A percentile compares a stretch with the other conserved stretches of the same genome.
Conservation (phyloP, 2,113 vertebrate species). For the Cervus canadensis region DNA sequence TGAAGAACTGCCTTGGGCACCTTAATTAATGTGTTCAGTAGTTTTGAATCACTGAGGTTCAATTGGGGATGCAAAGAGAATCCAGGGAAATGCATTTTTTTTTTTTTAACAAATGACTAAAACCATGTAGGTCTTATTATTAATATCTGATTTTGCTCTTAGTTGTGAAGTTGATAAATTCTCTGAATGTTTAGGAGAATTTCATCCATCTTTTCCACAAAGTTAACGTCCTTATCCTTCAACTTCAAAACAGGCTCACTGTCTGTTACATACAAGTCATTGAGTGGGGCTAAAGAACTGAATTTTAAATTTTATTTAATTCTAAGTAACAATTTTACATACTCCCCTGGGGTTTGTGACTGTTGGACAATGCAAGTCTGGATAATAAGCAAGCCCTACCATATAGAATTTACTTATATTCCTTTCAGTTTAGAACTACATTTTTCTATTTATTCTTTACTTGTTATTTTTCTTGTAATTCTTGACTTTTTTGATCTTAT, state of each 20-base stretch:
- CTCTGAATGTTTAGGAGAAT: not conserved
- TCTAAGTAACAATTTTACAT: not conserved
- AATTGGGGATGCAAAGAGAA: not conserved
- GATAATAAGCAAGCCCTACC: not conserved
- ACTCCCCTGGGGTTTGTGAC: not conserved
- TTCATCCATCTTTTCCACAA: not conserved
- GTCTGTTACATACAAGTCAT: not conserved
- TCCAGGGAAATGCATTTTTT: not conserved
- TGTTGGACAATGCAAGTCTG: not conserved
- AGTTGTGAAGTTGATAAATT: not conserved
- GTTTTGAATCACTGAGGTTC: not conserved
- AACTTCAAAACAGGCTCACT: not conserved
- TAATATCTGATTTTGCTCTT: not conserved
- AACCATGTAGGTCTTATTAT: not conserved
- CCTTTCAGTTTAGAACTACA: not conserved
- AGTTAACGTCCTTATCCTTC: not conserved
- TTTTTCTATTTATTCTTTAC: not conserved
- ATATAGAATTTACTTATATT: not conserved
- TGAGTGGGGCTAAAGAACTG: not conserved
- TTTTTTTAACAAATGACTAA: not conserved
- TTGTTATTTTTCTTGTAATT: not conserved
- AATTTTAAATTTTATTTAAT: not conserved
- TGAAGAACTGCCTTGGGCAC: not conserved
- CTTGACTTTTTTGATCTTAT: not conserved
- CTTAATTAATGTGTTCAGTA: not conserved